Evolutionary conservation across 2,113 vertebrate species (phyloP).

Genomic region (Melospiza melodia): DNA sequence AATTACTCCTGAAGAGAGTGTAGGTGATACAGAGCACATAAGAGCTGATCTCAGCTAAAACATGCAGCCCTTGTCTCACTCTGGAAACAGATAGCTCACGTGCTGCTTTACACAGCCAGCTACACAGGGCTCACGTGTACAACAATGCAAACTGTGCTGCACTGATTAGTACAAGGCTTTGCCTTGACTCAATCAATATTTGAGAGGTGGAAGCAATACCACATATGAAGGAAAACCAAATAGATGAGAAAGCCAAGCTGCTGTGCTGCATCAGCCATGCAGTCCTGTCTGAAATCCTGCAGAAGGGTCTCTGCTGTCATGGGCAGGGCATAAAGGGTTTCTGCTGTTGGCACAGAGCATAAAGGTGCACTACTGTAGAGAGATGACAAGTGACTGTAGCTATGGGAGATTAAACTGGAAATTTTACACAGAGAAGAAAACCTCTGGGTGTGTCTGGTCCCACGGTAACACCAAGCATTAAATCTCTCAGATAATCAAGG

Average conservation of each 20-base stretch:
- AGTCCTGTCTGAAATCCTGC: background rate
- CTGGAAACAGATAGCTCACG: background rate
- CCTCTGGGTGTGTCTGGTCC: background rate
- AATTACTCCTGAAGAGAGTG: background rate
- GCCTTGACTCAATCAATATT: background rate
- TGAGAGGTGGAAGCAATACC: background rate
- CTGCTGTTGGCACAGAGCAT: background rate
- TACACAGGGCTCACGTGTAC: background rate
- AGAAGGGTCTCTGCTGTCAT: background rate
- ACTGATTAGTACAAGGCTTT: background rate
- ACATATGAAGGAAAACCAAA: background rate
- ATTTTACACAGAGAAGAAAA: background rate
- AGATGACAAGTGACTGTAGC: background rate
- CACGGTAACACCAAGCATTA: background rate
- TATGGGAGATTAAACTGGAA: background rate
- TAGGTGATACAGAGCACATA: background rate
- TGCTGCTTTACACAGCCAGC: background rate
- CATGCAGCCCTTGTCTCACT: background rate
- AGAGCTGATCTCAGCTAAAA: conserved; percentile 22
- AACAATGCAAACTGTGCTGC: background rate
- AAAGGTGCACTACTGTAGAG: background rate
- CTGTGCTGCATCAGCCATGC: background rate
- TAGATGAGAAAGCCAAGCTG: background rate
- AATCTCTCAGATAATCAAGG: background rate
- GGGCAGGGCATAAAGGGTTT: background rate